phyloP scores from a whole-genome alignment of 2,797 vertebrate genomes.

The Leuciscus waleckii region DNA sequence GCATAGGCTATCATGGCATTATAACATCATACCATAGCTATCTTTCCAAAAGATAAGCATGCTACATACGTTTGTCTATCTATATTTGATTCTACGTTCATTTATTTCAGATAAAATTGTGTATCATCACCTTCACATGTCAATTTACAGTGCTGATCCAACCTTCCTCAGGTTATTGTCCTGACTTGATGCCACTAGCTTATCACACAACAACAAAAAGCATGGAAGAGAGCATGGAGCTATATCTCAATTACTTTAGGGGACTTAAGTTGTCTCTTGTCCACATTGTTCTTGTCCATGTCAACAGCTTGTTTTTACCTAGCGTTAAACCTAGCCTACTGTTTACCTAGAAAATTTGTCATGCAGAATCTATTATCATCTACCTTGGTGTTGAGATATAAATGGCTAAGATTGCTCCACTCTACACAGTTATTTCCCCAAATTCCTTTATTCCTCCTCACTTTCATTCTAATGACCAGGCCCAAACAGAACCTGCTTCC shows the following conservation, averaged over 20 bases:
- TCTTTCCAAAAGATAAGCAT: background rate
- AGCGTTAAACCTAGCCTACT: too few species aligned
- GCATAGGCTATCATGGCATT: background rate
- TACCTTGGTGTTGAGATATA: background rate
- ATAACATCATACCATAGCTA: background rate
- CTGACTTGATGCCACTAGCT: background rate
- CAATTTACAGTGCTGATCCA: background rate
- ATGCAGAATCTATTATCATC: background rate
- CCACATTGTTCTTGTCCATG: background rate
- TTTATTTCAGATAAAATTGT: background rate
- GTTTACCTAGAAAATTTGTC: background rate
- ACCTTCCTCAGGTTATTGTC: background rate
- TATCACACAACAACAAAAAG: background rate
- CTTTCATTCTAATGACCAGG: background rate
- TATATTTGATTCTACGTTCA: background rate
- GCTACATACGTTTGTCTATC: background rate
- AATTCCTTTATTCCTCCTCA: background rate
- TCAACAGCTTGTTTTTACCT: background rate
- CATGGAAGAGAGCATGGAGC: background rate
- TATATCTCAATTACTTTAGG: background rate
- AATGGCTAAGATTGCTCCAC: background rate
- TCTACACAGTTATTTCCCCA: background rate
- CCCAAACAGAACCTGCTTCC: background rate
- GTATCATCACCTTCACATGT: background rate
- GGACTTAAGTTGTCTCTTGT: background rate